Percentiles rank a stretch among this genome's conserved stretches.
Evolutionary conservation across 2,797 vertebrate genomes (phyloP).

Genomic region (Leuciscus waleckii): DNA sequence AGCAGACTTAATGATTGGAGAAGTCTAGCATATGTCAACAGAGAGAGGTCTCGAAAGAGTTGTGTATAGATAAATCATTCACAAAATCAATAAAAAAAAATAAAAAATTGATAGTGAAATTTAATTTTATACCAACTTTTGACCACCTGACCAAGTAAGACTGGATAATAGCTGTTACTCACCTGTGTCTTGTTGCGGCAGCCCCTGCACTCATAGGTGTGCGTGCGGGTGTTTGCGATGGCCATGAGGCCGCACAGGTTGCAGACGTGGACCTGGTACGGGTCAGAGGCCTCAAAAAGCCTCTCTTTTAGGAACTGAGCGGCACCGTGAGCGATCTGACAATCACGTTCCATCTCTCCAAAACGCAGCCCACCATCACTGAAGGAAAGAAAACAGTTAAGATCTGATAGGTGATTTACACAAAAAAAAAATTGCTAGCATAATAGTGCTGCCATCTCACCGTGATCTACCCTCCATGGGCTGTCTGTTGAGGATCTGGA

Average conservation of each 20-base stretch:
- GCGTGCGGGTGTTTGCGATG: conserved; percentile 95
- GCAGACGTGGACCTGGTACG: conserved; percentile 97
- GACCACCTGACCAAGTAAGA: not conserved
- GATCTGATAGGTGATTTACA: not conserved
- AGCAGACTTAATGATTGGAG: not conserved
- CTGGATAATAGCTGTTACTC: not conserved
- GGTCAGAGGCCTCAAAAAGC: conserved; percentile 96
- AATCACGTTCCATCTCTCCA: conserved; percentile 98
- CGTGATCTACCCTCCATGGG: conserved; percentile 98
- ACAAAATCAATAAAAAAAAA: not conserved
- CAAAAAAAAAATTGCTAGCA: not conserved
- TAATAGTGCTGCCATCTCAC: conserved; percentile 73
- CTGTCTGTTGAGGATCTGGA: conserved; percentile 98
- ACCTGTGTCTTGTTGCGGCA: conserved; percentile 99
- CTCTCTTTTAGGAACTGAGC: conserved; percentile 95
- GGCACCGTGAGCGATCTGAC: conserved; percentile 98
- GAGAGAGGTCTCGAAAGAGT: not conserved
- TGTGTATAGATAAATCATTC: not conserved
- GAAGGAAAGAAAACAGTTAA: not conserved
- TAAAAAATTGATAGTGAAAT: no score
- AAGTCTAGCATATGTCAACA: not conserved
- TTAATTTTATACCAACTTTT: not conserved
- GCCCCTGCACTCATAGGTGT: conserved; percentile 95
- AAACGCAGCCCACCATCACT: conserved; percentile 97
- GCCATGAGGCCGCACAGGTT: conserved; percentile 98